Percentiles rank a stretch among this genome's conserved stretches.
Evolutionary conservation across 1,140 invertebrate species (phyloP).

Genomic region (Drosophila melanogaster): Release_6_plus_ISO1_MT NT_033777.3:28631001-28631500

Average conservation of each 20-base stretch:
- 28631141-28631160: constrained; percentile 46
- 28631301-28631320: constrained; percentile 34
- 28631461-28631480: constrained; percentile 35
- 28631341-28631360: constrained; percentile 42
- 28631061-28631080: constrained; percentile 29
- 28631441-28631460: constrained; percentile 15
- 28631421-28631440: constrained; percentile 10
- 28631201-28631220: constrained; percentile 77
- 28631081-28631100: constrained; percentile 11
- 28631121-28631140: constrained; percentile 23
- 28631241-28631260: constrained; percentile 29
- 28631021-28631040: constrained; percentile 77
- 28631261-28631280: constrained; percentile 33
- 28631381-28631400: constrained; percentile 68
- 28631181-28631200: constrained; percentile 79
- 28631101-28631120: constrained; percentile 21
- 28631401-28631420: constrained; percentile 29
- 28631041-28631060: constrained; percentile 53
- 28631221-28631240: constrained; percentile 51
- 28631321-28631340: constrained; percentile 58
- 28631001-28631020: constrained; percentile 57
- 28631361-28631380: constrained; percentile 41
- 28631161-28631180: constrained; percentile 36
- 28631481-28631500: constrained; percentile 62
- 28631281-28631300: constrained; percentile 37